Evolutionary conservation across 2,888 invertebrate genomes (phyloP).

Genomic region (Hirtodrosophila duncani): DNA sequence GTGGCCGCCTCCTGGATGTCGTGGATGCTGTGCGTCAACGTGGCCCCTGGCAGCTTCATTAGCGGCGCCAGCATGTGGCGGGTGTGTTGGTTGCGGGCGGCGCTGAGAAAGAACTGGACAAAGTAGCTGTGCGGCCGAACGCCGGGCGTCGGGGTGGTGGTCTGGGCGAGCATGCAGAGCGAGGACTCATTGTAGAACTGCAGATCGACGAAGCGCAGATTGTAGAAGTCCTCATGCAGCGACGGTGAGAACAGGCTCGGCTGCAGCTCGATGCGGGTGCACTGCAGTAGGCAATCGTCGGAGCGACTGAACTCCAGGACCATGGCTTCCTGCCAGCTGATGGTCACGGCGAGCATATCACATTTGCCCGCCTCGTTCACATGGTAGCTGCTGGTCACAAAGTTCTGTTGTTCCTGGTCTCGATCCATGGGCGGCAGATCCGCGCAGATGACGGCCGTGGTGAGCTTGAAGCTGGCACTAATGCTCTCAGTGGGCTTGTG

Average conservation of each 20-base stretch:
- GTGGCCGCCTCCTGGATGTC: constrained; percentile 79
- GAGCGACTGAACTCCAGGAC: constrained; percentile 73
- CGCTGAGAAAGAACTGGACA: constrained; percentile 78
- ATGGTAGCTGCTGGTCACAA: constrained; percentile 65
- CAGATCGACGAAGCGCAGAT: constrained; percentile 82
- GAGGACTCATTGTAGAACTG: constrained; percentile 85
- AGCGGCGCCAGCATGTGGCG: constrained; percentile 61
- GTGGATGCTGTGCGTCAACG: constrained; percentile 79
- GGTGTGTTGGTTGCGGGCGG: constrained; percentile 77
- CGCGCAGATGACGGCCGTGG: constrained; percentile 80
- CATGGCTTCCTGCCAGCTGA: constrained; percentile 71
- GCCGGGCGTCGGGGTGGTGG: constrained; percentile 78
- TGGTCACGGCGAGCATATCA: constrained; percentile 70
- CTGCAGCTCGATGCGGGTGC: constrained; percentile 80
- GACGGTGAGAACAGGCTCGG: constrained; percentile 75
- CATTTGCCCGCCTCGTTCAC: constrained; percentile 61
- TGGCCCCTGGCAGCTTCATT: constrained; percentile 63
- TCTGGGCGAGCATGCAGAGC: constrained; percentile 85
- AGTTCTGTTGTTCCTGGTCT: constrained; percentile 32
- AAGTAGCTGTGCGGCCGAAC: constrained; percentile 79
- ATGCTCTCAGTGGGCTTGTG: constrained; percentile 83
- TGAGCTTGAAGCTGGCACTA: constrained; percentile 81
- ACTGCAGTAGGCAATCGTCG: constrained; percentile 77
- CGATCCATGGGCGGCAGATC: constrained; percentile 39
- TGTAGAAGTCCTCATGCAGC: constrained; percentile 64